phyloP scores from a whole-genome alignment of 2,797 vertebrate genomes.

The Spea hammondii region DNA sequence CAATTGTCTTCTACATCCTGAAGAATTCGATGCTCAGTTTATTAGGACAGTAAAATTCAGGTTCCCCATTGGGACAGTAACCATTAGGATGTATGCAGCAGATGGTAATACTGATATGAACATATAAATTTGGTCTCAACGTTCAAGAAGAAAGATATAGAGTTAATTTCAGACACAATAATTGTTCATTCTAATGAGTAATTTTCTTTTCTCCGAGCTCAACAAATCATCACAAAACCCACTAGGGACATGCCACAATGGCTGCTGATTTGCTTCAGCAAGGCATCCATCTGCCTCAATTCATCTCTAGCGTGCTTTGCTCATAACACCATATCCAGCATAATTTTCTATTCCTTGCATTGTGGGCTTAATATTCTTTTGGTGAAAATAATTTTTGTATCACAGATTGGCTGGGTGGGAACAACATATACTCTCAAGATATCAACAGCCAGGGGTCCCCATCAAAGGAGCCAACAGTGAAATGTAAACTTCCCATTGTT shows the following conservation, averaged over 20 bases:
- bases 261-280: constrained; percentile 18
- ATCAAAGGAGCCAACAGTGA: neutral
- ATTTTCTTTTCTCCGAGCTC: constrained; percentile 7
- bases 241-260: constrained; percentile 22
- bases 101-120: too few species aligned
- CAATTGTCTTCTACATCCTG: too few species aligned
- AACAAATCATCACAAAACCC: constrained; percentile 7
- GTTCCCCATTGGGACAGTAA: too few species aligned
- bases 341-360: constrained; percentile 11
- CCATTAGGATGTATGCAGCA: too few species aligned
- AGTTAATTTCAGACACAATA: too few species aligned
- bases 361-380: neutral
- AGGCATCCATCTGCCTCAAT: constrained; percentile 15
- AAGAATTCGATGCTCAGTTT: too few species aligned
- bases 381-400: constrained; percentile 2
- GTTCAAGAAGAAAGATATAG: too few species aligned
- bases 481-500: neutral
- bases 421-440: neutral
- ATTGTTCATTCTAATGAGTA: neutral
- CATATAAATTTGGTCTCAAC: too few species aligned
- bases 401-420: constrained; percentile 1
- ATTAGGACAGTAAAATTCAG: too few species aligned
- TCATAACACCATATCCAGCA: constrained; percentile 10
- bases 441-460: neutral
- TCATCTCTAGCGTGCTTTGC: constrained; percentile 1